These are phyloP conservation scores for Sigmodon hispidus DNA, from an alignment of 2,113 vertebrate genomes.

Conservation along the genomic window DNA sequence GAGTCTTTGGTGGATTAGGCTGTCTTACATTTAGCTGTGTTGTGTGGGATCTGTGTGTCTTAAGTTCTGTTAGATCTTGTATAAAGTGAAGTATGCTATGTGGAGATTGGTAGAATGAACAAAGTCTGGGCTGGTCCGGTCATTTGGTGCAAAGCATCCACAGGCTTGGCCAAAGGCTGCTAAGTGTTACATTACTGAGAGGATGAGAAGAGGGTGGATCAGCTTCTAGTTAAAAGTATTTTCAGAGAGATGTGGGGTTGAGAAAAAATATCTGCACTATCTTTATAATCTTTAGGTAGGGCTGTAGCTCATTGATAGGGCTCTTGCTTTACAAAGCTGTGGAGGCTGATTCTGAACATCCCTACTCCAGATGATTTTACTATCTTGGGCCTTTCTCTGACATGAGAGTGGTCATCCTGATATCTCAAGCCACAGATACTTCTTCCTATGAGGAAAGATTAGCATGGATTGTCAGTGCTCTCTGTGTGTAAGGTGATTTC, in stretches of 20 bases:
- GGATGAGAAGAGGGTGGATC: not conserved
- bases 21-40: accelerated
- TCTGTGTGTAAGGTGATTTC: not conserved
- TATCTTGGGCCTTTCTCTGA: not conserved
- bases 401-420: accelerated
- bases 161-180: not conserved
- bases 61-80: not conserved
- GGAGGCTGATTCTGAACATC: no score
- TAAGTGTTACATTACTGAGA: no score
- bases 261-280: not conserved
- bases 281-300: not conserved
- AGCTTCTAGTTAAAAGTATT: not conserved
- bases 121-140: not conserved
- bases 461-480: not conserved
- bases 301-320: not conserved
- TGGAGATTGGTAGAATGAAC: not conserved
- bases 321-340: not conserved
- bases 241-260: not conserved
- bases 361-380: not conserved
- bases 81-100: not conserved
- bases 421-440: not conserved
- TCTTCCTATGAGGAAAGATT: not conserved
- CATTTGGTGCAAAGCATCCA: not conserved
- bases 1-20: not conserved
- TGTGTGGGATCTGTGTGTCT: not conserved